Base-by-base conservation (phyloP, 2,888 invertebrate species). In the Cloeon dipterum region DNA sequence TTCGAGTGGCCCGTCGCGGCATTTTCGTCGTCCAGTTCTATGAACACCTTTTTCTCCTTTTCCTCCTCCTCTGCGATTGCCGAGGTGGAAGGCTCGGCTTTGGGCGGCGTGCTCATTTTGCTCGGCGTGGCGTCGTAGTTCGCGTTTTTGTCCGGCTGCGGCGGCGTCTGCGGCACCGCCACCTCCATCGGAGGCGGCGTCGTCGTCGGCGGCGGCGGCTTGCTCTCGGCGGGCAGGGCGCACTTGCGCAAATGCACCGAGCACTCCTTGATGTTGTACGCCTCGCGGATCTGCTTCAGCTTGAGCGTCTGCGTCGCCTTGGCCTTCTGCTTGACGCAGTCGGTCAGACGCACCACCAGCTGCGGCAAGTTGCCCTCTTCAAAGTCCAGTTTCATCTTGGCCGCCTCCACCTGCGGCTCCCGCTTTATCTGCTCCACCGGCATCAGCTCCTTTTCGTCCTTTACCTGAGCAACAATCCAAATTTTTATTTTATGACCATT, bases 231-330 rank as follows among this genome's bases (percentile, higher is more conserved):
- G n/a, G n/a, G n/a, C n/a, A n/a, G n/a, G 14, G n/a, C 46, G 38
- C 49, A 49, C 42, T 52, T 52, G 41, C 50, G 54, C 25, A 52
- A 49, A 34, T 52, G 51, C 23, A 51, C 52, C 3, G 51, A 46
- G 39, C 54, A 54, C 32, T 56, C 54, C 32, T 50, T 54, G 4
- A 51, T 44, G 36, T 53, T 52, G 44, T 52, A 51, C 38, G 29
- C 29, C n/a, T 29, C 29, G 14, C 29, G 14, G 5, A 29, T 29
- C 16, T 29, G 29, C 16, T 29, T 29, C 14, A 29, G 16, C 16
- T 29, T 29, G 7, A 29, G 14, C 14, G 29, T 29, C 29, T 29
- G 29, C 16, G 29, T 29, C 11, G 29, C 29, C 29, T 29, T 29
- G 29, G 29, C 13, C 16, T 29, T 29, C 29, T 29, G 29, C 16